Conservation (phyloP, 2,797 vertebrate species). For the Liparis tanakae region DNA sequence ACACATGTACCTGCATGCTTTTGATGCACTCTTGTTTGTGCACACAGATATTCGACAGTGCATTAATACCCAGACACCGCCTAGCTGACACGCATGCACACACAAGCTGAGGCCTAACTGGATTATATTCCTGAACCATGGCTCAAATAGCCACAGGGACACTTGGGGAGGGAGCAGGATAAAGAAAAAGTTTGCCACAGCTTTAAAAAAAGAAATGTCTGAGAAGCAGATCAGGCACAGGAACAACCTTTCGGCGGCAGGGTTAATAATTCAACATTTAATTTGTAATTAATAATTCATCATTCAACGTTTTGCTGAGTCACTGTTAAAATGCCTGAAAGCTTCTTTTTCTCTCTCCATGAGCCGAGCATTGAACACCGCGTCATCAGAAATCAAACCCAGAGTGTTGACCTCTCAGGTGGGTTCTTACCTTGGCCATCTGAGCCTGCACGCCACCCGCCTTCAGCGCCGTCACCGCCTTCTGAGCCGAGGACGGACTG, state of each 20-base stretch:
- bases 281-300: constrained; percentile 32
- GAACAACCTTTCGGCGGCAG: constrained; percentile 19
- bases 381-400: neutral
- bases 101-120: constrained; percentile 40
- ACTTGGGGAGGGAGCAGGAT: neutral
- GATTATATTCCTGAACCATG: constrained; percentile 22
- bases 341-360: neutral
- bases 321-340: constrained; percentile 6
- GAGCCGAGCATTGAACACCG: neutral
- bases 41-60: constrained; percentile 35
- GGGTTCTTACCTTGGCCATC: constrained; percentile 89
- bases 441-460: constrained; percentile 90
- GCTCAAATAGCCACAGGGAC: constrained; percentile 8
- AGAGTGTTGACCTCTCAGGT: neutral
- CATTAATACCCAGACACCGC: constrained; percentile 28
- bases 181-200: neutral
- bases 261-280: constrained; percentile 25
- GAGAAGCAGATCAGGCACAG: constrained; percentile 1
- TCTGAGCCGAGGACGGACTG: constrained; percentile 89
- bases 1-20: constrained; percentile 40
- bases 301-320: constrained; percentile 22
- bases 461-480: constrained; percentile 89
- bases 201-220: neutral
- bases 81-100: neutral
- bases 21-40: constrained; percentile 32